Evolutionary conservation across 2,113 vertebrate species (phyloP).

Genomic region (Tilapia sparmanii): DNA sequence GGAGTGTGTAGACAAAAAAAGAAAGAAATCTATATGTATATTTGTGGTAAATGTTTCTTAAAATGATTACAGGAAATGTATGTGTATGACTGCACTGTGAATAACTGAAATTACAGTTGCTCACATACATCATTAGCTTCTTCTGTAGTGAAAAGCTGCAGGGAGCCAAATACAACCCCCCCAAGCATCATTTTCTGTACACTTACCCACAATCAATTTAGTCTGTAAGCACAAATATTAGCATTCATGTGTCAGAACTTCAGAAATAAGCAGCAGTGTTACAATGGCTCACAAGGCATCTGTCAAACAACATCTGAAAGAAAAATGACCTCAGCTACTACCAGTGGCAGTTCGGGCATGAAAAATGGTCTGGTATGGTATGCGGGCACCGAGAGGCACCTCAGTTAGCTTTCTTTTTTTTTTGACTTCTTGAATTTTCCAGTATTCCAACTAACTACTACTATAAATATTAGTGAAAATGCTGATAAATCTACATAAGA

Average conservation of each 20-base stretch:
- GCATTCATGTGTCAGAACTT: not conserved
- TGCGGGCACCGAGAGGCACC: not conserved
- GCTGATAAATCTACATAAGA: not conserved
- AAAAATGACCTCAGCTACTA: not conserved
- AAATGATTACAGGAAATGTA: not conserved
- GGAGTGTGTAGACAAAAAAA: not conserved
- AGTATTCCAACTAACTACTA: not conserved
- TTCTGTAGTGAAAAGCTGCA: not conserved
- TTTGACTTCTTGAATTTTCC: not conserved
- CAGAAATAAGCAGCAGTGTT: not conserved
- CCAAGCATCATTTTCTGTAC: not conserved
- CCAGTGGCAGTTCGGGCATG: not conserved
- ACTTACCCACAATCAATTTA: not conserved
- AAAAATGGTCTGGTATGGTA: not conserved
- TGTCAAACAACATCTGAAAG: conserved; percentile 28
- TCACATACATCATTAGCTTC: not conserved
- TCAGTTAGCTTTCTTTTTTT: not conserved
- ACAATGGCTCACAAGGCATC: not conserved
- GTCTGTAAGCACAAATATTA: conserved; percentile 11
- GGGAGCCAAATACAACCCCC: not conserved
- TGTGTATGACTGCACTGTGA: not conserved
- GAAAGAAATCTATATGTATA: not conserved
- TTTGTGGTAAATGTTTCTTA: not conserved
- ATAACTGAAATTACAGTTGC: not conserved
- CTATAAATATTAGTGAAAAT: not conserved